Evolutionary conservation across 2,797 vertebrate species (phyloP), one percentile per base, ranked within the genome.

Genomic region (Pipistrellus pipistrellus): DNA sequence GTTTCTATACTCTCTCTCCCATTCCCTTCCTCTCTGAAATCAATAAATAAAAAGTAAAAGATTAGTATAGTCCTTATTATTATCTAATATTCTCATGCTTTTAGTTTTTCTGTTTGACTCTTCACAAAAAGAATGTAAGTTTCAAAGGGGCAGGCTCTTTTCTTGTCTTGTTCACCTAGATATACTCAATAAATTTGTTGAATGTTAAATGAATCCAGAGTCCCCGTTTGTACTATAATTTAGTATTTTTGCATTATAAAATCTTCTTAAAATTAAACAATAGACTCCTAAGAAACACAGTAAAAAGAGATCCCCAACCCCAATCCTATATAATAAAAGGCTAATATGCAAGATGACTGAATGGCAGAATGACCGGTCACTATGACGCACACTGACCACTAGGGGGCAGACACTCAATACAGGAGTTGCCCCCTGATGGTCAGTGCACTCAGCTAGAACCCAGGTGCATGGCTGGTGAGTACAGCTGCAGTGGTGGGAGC

Each of bases 221-320:
- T 27, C 30, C 51, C 48, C 57, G 53, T 11, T 71, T 88, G 12
- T 4, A 90, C 25, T 75, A 30, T 44, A 68, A 90, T 48, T 64
- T 72, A 91, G 15, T 32, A 38, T n/a, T 38, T 91, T n/a, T 76
- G 51, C 32, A n/a, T 68, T 57, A 66, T 13, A 92, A 94, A 92
- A 72, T 41, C 27, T 46, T 87, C 57, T 75, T 68, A 83, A 94
- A 94, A 94, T 38, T 80, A 83, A 95, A 55, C 30, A 86, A 72
- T 1, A 92, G 44, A 78, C 51, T 83, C 3, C 35, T 73, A 23
- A 93, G 86, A 78, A 14, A 20, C 82, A 72, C 7, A 41, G 20
- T 78, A 59, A 89, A 88, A 85, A 87, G 32, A 92, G 17, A 64
- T 17, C 15, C 13, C 7, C 59, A 59, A 25, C 25, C 55, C 12